These are phyloP conservation scores for Lonchura striata DNA, from an alignment of 2,113 vertebrate genomes.

Conservation along the genomic window DNA sequence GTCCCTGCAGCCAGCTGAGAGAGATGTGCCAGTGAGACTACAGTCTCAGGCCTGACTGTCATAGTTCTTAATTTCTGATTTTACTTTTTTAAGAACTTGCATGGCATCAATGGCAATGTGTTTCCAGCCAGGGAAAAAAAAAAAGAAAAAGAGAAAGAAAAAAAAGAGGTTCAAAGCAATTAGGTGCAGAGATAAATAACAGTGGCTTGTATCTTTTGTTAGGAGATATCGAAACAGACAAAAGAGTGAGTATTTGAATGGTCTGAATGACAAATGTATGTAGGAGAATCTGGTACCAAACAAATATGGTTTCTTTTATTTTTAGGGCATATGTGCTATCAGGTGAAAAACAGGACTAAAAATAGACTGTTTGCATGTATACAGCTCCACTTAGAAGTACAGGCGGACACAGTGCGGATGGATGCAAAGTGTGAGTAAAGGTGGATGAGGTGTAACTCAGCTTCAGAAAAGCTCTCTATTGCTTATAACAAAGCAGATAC, in stretches of 20 bases:
- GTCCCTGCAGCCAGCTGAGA: neutral
- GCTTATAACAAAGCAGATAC: neutral
- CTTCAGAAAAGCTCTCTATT: neutral
- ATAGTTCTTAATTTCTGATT: neutral
- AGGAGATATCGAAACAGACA: neutral
- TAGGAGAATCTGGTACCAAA: neutral
- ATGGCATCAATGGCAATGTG: neutral
- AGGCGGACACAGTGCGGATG: neutral
- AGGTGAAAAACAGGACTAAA: neutral
- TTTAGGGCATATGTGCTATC: neutral
- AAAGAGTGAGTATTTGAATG: neutral
- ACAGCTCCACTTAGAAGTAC: neutral
- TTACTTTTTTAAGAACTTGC: neutral
- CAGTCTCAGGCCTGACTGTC: neutral
- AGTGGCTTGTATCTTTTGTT: neutral
- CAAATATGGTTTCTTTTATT: neutral
- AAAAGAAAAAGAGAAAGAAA: neutral
- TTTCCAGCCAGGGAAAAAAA: neutral
- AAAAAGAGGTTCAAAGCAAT: neutral
- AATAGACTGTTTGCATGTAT: neutral
- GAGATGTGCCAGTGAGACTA: neutral
- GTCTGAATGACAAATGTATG: neutral
- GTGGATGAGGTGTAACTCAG: neutral
- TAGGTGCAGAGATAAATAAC: neutral
- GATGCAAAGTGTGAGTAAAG: neutral